A percentile compares a stretch with the other conserved stretches of the same genome.
These are phyloP conservation scores for Orchestia grillus DNA, from an alignment of 1,140 invertebrate genomes.

Conservation along the genomic window DNA sequence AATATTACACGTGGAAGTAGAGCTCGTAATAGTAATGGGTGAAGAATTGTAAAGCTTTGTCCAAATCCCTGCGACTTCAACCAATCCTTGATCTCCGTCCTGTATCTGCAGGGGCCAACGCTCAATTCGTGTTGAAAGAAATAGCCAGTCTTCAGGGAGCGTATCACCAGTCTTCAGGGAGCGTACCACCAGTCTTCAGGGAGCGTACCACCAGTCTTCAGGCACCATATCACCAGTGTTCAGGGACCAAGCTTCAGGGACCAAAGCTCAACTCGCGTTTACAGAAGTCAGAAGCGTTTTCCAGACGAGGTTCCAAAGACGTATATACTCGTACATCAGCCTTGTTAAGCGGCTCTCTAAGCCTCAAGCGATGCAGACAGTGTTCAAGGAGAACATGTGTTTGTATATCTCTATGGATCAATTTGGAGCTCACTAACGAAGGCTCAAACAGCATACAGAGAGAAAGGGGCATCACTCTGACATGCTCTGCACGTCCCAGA, in stretches of 20 bases:
- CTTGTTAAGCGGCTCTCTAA: neutral
- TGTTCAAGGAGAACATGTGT: neutral
- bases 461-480: neutral
- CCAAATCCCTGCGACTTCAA: neutral
- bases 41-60: neutral
- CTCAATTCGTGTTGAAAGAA: neutral
- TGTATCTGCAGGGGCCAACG: neutral
- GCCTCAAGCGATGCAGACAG: neutral
- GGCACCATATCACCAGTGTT: too few relatives aligned
- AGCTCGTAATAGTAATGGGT: neutral
- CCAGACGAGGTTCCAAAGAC: neutral
- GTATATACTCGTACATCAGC: neutral
- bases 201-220: neutral
- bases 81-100: too few relatives aligned
- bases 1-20: neutral
- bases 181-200: neutral
- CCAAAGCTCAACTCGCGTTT: neutral
- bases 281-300: neutral
- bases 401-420: neutral
- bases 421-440: neutral
- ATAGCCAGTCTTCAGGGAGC: neutral
- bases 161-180: neutral
- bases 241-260: neutral
- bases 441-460: neutral
- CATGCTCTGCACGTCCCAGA: neutral